Evolutionary conservation across 2,113 vertebrate species (phyloP).

Genomic region (Apistogramma diplotaenia): DNA sequence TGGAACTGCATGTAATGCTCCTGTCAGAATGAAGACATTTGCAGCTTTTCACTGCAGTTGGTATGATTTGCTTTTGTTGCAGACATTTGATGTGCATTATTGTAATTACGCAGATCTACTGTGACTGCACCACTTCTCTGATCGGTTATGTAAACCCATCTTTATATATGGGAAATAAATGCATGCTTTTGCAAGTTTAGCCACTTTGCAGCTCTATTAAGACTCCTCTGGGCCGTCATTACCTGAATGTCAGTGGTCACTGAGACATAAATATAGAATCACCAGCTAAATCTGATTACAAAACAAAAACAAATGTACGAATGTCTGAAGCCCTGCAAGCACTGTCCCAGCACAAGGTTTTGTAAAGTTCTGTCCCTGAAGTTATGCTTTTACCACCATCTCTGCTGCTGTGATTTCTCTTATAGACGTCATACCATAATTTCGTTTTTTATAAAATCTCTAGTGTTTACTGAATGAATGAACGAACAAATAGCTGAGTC

Average conservation of each 20-base stretch:
- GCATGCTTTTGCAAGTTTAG: not conserved
- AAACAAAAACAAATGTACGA: not conserved
- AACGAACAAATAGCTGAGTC: not conserved
- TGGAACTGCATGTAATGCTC: not conserved
- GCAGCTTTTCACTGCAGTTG: not conserved
- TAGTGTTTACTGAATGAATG: not conserved
- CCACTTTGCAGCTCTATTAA: not conserved
- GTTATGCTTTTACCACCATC: not conserved
- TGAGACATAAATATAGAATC: not conserved
- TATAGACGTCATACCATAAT: not conserved
- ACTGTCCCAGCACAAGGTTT: not conserved
- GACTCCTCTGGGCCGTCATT: not conserved
- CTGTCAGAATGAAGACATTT: not conserved
- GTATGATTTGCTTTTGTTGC: not conserved
- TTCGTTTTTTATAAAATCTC: not conserved
- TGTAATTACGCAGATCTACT: not conserved
- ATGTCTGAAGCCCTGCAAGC: not conserved
- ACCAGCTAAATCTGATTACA: not conserved
- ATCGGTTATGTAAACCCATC: not conserved
- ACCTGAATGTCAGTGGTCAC: not conserved
- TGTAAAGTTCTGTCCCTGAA: not conserved
- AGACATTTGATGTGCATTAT: not conserved
- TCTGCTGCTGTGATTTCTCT: not conserved
- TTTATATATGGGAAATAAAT: not conserved
- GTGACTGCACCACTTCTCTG: not conserved